Conservation (phyloP, 1,140 invertebrate genomes). For the Leptinotarsa defecta region DNA sequence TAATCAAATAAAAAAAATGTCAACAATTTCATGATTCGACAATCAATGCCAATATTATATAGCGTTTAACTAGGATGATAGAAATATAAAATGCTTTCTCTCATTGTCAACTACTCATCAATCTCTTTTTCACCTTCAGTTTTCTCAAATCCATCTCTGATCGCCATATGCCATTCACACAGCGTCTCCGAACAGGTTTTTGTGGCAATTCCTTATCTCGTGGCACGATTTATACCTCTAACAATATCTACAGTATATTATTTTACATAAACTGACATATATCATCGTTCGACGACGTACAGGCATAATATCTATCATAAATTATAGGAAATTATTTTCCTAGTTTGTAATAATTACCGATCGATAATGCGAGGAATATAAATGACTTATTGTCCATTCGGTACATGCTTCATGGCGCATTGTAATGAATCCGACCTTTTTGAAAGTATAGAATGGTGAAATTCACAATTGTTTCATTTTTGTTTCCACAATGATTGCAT, state of each 20-base stretch:
- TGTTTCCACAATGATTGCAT: too few relatives aligned
- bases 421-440: background rate
- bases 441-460: too few relatives aligned
- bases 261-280: slow-evolving; percentile 8
- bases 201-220: background rate
- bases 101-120: too few relatives aligned
- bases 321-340: slow-evolving; percentile 1
- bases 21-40: too few relatives aligned
- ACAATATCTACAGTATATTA: background rate
- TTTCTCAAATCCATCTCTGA: background rate
- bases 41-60: too few relatives aligned
- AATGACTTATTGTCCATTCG: background rate
- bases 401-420: background rate
- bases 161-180: background rate
- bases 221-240: background rate
- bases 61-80: too few relatives aligned
- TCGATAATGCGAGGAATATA: background rate
- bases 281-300: slow-evolving; percentile 2
- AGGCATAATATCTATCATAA: slow-evolving; percentile 4
- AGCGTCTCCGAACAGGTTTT: background rate
- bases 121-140: too few relatives aligned
- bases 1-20: too few relatives aligned
- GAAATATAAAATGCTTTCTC: too few relatives aligned
- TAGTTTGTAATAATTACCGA: background rate
- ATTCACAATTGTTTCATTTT: too few relatives aligned